Conservation (phyloP, 2,113 vertebrate species). For the Corynorhinus townsendii region DNA sequence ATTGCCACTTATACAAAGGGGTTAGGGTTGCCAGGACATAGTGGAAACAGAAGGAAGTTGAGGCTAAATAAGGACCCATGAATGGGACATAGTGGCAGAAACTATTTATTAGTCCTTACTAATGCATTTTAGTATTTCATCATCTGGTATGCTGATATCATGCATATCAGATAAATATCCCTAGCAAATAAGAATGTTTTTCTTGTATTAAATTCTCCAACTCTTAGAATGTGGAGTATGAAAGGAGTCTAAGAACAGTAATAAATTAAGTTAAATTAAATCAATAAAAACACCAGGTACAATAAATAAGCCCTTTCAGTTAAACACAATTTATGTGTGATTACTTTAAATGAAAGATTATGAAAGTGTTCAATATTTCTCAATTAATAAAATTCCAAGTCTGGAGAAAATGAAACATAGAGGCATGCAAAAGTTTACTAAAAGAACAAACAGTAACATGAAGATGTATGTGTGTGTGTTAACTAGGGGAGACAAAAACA, state of each 20-base stretch:
- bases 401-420: background rate
- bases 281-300: background rate
- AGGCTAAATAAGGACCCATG: background rate
- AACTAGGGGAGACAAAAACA: background rate
- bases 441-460: background rate
- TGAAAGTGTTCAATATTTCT: background rate
- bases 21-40: background rate
- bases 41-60: background rate
- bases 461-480: background rate
- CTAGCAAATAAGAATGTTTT: background rate
- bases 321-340: conserved; percentile 24
- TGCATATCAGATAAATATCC: background rate
- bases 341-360: conserved; percentile 21
- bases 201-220: background rate
- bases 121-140: background rate
- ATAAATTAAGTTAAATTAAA: conserved; percentile 37
- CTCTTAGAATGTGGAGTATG: background rate
- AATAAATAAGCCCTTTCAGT: conserved; percentile 32
- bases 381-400: conserved; percentile 33
- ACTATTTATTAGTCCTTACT: background rate
- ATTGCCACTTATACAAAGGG: background rate
- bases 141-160: background rate
- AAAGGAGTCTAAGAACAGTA: background rate
- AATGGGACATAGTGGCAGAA: background rate
- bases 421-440: background rate